Base-by-base conservation (phyloP, 2,113 vertebrate species). In the Hippolais icterina region DNA sequence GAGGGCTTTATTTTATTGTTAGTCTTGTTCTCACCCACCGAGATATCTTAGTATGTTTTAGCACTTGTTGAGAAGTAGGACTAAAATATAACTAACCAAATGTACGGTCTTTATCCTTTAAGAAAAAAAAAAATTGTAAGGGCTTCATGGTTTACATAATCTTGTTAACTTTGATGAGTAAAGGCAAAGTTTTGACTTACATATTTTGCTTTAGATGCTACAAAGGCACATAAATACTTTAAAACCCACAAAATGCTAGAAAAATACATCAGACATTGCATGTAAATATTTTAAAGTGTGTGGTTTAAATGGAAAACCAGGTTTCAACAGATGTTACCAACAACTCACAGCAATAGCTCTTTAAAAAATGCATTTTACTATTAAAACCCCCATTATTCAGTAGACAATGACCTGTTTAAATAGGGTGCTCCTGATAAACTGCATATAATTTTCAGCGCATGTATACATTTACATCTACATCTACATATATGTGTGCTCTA, bases 401-500 rank as follows among this genome's bases (percentile, higher is more conserved):
- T 15, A 44, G 25, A 50, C 11, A 66, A 35, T n/a, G 37, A 31
- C 24, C 47, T 65, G 5, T 75, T 42, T 50, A 71, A 76, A 71
- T 23, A 54, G 7, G 6, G 6, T 85, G 3, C 5, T 63, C 27
- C 7, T 66, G 65, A 33, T 6, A 15, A 82, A 66, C 13, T 66
- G 23, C 3, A 9, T 57, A 11, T 11, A 12, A 70, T 79, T 92
- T 92, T 56, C 46, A 70, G 12, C 9, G 46, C 5, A 60, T 3
- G 11, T 29, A 23, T 10, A 16, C 7, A 44, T 2, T 47, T 21
- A 12, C 4, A 19, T 29, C 16, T 10, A 16, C 4, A 46, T 3
- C 2, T 15, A 25, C 6, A 44, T 1, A 53, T 2, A 5, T 5
- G 19, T 27, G 4, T 46, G 6, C 15, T 68, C 44, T 46, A 56